Percentiles rank a stretch among this genome's conserved stretches.
phyloP scores from a whole-genome alignment of 23 tunicate genomes.

The Styela clava region DNA sequence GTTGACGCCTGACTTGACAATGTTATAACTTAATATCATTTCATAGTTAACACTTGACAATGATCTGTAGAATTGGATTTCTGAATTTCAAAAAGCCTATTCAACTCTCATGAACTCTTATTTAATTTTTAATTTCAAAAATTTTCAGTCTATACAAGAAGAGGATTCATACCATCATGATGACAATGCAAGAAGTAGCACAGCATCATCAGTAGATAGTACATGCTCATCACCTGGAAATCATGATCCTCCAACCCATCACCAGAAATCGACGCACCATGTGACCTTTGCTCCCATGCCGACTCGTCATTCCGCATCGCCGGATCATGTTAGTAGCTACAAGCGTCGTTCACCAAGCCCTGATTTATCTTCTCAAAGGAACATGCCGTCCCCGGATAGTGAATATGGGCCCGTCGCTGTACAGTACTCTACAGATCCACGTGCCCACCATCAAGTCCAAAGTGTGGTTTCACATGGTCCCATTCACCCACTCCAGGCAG shows the following conservation, averaged over 20 bases:
- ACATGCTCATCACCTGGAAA: slow-evolving; percentile 23
- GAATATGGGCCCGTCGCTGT: background rate
- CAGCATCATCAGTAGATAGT: slow-evolving; percentile 27
- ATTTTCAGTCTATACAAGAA: slow-evolving; percentile 19
- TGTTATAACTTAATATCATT: too few species aligned
- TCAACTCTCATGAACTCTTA: background rate
- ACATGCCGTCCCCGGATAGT: background rate
- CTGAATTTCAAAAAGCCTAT: too few species aligned
- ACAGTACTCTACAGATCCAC: background rate
- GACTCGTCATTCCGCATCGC: slow-evolving; percentile 14
- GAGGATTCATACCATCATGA: slow-evolving; percentile 19
- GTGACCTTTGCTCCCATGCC: slow-evolving; percentile 39
- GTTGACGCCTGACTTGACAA: too few species aligned
- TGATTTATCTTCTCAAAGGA: background rate
- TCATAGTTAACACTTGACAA: too few species aligned
- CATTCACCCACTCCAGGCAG: slow-evolving; percentile 32
- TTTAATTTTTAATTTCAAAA: background rate
- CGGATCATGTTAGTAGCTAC: slow-evolving; percentile 21
- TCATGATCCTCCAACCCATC: background rate
- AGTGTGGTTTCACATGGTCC: slow-evolving; percentile 10
- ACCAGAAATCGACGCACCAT: slow-evolving; percentile 23
- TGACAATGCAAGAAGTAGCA: slow-evolving; percentile 27
- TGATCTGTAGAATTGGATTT: too few species aligned
- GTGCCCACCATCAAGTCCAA: slow-evolving; percentile 8
- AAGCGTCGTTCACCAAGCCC: slow-evolving; percentile 26